Base-by-base conservation (phyloP, 2,888 invertebrate species). In the Diaphora mendica region DNA sequence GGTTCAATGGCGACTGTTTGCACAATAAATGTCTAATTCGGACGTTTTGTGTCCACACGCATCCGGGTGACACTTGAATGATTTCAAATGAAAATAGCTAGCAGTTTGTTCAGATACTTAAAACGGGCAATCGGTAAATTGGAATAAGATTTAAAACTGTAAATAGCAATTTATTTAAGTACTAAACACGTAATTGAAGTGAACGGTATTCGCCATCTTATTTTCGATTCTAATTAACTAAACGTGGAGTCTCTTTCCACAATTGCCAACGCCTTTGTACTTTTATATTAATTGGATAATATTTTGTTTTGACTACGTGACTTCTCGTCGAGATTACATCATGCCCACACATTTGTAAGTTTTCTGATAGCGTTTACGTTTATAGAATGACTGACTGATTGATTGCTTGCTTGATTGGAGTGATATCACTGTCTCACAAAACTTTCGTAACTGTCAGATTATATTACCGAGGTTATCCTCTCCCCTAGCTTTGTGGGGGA, bases 21-120 rank as follows among this genome's bases (percentile, higher is more conserved):
- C 84, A 87, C 87, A 88, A 88, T 89, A 82, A 79, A 76, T 78
- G 73, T 84, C 80, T 85, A 85, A 88, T 87, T 86, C 83, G 82
- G 82, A 74, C 76, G 81, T 83, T 82, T 80, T 80, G 79, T 79
- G 80, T 80, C 73, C 65, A 75, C 69, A 77, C 55, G 26, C 67
- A 70, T 23, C 69, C 33, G 73, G 30, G 71, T 74, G 79, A 78
- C 83, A 79, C 75, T 72, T 85, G 85, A 85, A 86, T 85, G 78
- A 78, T 39, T 73, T 75, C 76, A 79, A 84, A 86, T 85, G 82
- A 82, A 86, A 85, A 86, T 83, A 80, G 75, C 79, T 70, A 69
- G 71, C 77, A 74, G 73, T 82, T 70, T 71, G 67, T 68, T 62
- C 72, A 59, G 74, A 42, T 44, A 76, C 77, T 84, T 81, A 70